phyloP scores from a whole-genome alignment of 2,113 vertebrate species.

The Taurulus bubalis region DNA sequence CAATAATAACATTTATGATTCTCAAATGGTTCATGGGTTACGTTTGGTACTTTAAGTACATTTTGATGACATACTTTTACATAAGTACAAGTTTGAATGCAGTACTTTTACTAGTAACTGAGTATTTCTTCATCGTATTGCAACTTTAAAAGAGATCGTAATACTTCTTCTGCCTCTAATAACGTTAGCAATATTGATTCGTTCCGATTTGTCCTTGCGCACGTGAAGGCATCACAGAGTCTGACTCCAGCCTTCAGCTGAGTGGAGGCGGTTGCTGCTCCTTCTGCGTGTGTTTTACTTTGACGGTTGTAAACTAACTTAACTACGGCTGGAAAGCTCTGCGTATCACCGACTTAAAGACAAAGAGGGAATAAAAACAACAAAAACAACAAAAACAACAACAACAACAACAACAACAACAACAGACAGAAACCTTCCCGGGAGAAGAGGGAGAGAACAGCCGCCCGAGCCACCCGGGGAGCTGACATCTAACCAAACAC shows the following conservation, averaged over 20 bases:
- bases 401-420: not conserved
- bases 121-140: not conserved
- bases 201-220: not conserved
- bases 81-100: not conserved
- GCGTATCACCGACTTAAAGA: not conserved
- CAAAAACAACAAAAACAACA: not conserved
- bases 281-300: slow-evolving; percentile 12
- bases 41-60: not conserved
- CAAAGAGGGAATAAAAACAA: not conserved
- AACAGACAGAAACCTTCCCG: too few species aligned
- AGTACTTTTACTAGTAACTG: not conserved
- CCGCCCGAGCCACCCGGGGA: not conserved
- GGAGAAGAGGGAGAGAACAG: not conserved
- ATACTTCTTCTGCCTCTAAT: not conserved
- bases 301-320: not conserved
- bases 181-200: not conserved
- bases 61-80: not conserved
- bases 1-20: not conserved
- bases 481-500: not conserved
- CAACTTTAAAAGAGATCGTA: not conserved
- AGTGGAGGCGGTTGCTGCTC: not conserved
- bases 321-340: not conserved
- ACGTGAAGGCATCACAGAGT: not conserved
- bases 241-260: not conserved
- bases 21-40: not conserved